These are phyloP conservation scores for Apostichopus californicus DNA, from an alignment of 35 echinoderm and acorn worm species.

Conservation along the genomic window DNA sequence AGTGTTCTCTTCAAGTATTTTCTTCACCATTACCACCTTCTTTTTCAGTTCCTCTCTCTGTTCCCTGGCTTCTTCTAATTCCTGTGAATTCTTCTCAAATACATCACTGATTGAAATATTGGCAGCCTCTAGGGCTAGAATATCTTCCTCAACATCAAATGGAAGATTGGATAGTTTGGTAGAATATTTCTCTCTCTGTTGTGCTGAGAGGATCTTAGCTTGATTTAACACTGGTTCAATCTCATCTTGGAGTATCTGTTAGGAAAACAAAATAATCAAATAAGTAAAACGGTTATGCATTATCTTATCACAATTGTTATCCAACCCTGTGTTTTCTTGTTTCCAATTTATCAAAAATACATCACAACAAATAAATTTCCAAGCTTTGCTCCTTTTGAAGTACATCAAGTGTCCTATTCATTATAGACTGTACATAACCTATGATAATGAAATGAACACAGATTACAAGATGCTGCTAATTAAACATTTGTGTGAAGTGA, in stretches of 20 bases:
- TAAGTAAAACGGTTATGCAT: too few species aligned
- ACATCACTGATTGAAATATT: not conserved
- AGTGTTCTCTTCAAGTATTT: constrained; percentile 48
- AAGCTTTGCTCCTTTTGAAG: too few species aligned
- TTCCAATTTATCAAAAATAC: too few species aligned
- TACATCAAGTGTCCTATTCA: too few species aligned
- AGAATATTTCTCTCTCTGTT: constrained; percentile 49
- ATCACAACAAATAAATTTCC: too few species aligned
- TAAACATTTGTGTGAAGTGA: too few species aligned
- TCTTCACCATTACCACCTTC: constrained; percentile 46
- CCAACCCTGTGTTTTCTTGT: too few species aligned
- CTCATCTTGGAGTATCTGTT: constrained; percentile 1
- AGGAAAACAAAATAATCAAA: not conserved
- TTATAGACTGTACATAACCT: too few species aligned
- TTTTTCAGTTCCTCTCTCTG: constrained; percentile 59
- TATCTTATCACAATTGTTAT: too few species aligned
- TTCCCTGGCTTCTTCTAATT: constrained; percentile 54
- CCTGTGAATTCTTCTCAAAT: constrained; percentile 37
- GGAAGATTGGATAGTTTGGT: constrained; percentile 6
- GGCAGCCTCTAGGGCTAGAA: not conserved
- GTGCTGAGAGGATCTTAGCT: not conserved
- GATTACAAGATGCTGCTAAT: too few species aligned
- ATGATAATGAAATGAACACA: too few species aligned
- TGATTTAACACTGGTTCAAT: not conserved
- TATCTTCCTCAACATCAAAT: constrained; percentile 1